Percentiles rank a stretch among this genome's conserved stretches.
Conservation (phyloP, 2,797 vertebrate species). For the Perodicticus potto region DNA sequence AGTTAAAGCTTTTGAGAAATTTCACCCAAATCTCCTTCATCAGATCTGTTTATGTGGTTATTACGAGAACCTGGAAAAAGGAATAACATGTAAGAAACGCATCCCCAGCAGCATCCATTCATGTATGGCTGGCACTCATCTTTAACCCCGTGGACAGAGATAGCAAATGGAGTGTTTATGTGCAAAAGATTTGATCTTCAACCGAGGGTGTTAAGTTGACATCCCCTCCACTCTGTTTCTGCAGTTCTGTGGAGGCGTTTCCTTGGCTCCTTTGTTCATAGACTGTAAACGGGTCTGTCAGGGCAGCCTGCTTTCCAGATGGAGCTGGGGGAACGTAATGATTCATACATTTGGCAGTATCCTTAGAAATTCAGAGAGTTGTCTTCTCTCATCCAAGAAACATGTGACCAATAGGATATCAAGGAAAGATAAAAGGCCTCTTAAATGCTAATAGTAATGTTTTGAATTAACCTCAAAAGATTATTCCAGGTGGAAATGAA, state of each 20-base stretch:
- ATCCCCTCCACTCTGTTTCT: neutral
- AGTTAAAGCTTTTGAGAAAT: constrained; percentile 97
- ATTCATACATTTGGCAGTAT: constrained; percentile 1
- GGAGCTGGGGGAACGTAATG: constrained; percentile 6
- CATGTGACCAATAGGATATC: neutral
- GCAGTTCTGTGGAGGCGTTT: neutral
- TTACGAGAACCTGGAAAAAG: constrained; percentile 97
- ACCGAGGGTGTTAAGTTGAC: neutral
- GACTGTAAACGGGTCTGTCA: neutral
- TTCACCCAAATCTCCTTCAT: constrained; percentile 95
- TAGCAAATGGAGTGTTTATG: neutral
- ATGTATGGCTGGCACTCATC: neutral
- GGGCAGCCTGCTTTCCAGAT: neutral
- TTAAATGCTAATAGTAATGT: constrained; percentile 11
- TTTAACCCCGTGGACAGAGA: neutral
- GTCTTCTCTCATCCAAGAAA: neutral
- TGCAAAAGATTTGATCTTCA: neutral
- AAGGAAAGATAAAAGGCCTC: constrained; percentile 26
- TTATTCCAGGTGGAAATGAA: neutral
- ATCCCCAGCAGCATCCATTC: constrained; percentile 32
- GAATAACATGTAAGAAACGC: constrained; percentile 94
- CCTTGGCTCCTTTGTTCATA: neutral
- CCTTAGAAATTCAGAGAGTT: constrained; percentile 33
- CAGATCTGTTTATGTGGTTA: constrained; percentile 97
- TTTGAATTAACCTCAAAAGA: neutral